Conservation (phyloP, 2,888 invertebrate genomes). For the Digitonthophagus gazella region DNA sequence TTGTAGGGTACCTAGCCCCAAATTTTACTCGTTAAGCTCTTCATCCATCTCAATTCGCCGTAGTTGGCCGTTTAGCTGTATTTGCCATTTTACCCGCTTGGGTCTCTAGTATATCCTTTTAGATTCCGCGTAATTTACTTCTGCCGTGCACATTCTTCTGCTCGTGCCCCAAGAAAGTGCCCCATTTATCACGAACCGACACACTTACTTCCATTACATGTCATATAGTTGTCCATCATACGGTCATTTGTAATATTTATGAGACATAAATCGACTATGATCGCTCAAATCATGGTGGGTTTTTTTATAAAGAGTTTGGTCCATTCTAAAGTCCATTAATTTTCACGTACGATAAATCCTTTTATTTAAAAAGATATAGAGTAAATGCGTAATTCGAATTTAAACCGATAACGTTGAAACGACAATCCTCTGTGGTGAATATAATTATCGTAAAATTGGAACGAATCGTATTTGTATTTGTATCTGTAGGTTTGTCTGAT, state of each 20-base stretch:
- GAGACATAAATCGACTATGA: neutral
- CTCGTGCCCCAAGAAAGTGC: neutral
- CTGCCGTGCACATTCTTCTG: neutral
- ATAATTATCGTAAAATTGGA: too few species aligned
- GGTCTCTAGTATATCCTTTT: neutral
- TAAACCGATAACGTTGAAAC: too few species aligned
- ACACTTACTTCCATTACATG: neutral
- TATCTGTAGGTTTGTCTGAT: too few species aligned
- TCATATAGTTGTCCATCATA: neutral
- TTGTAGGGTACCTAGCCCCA: neutral
- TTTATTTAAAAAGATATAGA: too few species aligned
- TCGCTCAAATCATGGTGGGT: neutral
- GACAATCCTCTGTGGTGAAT: too few species aligned
- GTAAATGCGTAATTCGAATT: too few species aligned
- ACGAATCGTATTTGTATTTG: too few species aligned
- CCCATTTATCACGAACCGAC: neutral
- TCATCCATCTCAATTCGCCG: neutral
- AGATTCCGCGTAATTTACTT: neutral
- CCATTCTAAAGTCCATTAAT: too few species aligned
- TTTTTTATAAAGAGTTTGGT: too few species aligned
- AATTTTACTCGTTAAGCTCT: neutral
- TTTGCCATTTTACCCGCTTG: neutral
- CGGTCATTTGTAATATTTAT: neutral
- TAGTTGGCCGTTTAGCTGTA: neutral
- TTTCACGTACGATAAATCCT: too few species aligned